Conservation (phyloP, 1,140 invertebrate genomes). For the Monomorium pharaonis region DNA sequence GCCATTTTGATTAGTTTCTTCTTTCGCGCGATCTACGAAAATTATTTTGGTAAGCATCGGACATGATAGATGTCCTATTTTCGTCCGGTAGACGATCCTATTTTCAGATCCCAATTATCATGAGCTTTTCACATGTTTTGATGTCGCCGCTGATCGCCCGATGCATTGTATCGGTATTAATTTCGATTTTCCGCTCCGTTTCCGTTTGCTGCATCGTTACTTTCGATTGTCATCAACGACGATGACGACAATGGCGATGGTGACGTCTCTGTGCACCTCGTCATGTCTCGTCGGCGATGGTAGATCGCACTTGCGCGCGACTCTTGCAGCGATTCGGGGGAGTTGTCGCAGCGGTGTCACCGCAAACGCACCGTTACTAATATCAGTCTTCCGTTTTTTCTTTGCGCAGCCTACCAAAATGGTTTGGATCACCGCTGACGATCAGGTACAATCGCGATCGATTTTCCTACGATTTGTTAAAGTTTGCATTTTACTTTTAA, state of each 20-base stretch:
- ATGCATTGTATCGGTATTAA: not conserved
- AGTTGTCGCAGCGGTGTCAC: conserved; percentile 3
- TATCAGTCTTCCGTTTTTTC: conserved; percentile 82
- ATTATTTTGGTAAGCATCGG: not conserved
- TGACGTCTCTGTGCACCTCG: not conserved
- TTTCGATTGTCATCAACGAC: conserved; percentile 17
- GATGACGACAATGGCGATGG: not conserved
- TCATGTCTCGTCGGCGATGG: not conserved
- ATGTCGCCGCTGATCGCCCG: not conserved
- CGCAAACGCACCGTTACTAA: conserved; percentile 74
- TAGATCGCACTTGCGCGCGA: conserved; percentile 28
- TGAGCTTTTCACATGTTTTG: not conserved
- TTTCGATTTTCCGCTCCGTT: conserved; percentile 22
- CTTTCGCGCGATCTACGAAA: not conserved
- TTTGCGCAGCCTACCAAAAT: conserved; percentile 84
- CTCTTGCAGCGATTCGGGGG: not conserved
- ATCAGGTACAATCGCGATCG: conserved; percentile 79
- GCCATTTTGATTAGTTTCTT: not conserved
- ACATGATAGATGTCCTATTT: not conserved
- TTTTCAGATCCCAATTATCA: conserved; percentile 19
- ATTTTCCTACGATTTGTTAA: not conserved
- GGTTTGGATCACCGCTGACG: conserved; percentile 84
- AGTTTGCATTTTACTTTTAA: not conserved
- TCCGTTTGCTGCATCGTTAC: conserved; percentile 1
- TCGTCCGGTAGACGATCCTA: not conserved